A percentile compares a stretch with the other conserved stretches of the same genome.
Evolutionary conservation across 2,113 vertebrate genomes (phyloP).

Genomic region (Scophthalmus maximus): DNA sequence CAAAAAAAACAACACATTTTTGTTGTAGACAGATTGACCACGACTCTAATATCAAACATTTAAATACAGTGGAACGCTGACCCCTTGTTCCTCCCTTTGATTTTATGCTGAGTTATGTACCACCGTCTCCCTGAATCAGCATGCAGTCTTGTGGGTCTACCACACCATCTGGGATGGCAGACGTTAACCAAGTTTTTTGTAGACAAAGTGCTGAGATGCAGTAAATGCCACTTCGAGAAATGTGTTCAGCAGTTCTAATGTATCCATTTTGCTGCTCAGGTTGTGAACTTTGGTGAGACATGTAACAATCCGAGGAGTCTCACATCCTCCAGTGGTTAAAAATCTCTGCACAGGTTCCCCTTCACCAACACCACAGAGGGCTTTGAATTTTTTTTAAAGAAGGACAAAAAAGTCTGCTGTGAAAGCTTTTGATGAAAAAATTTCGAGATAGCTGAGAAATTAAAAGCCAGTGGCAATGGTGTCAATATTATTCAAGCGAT

Average conservation of each 20-base stretch:
- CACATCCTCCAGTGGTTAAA: conserved; percentile 12
- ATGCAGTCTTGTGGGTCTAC: conserved; percentile 69
- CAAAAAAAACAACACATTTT: not conserved
- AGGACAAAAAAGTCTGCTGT: conserved; percentile 17
- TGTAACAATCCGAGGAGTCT: conserved; percentile 16
- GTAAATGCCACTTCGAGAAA: conserved; percentile 59
- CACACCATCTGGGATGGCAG: conserved; percentile 77
- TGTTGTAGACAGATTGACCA: conserved; percentile 6
- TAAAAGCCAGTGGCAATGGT: conserved; percentile 32
- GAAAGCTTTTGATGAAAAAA: conserved; percentile 57
- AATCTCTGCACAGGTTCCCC: conserved; percentile 13
- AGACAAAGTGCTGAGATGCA: conserved; percentile 65
- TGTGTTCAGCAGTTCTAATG: conserved; percentile 69
- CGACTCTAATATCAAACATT: conserved; percentile 25
- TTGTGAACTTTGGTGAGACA: conserved; percentile 44
- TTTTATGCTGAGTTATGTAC: conserved; percentile 71
- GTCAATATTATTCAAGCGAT: conserved; percentile 56
- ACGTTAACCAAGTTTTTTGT: conserved; percentile 68
- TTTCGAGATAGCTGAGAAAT: conserved; percentile 39
- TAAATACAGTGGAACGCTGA: conserved; percentile 27
- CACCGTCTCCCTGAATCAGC: conserved; percentile 66
- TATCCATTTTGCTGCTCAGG: conserved; percentile 49
- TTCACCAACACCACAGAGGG: conserved; percentile 11
- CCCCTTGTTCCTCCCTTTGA: conserved; percentile 51
- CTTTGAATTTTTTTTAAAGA: conserved; percentile 22